Evolutionary conservation across 1,140 invertebrate genomes (phyloP), one percentile per base, ranked within the genome.

Genomic region (Coelopa frigida): DNA sequence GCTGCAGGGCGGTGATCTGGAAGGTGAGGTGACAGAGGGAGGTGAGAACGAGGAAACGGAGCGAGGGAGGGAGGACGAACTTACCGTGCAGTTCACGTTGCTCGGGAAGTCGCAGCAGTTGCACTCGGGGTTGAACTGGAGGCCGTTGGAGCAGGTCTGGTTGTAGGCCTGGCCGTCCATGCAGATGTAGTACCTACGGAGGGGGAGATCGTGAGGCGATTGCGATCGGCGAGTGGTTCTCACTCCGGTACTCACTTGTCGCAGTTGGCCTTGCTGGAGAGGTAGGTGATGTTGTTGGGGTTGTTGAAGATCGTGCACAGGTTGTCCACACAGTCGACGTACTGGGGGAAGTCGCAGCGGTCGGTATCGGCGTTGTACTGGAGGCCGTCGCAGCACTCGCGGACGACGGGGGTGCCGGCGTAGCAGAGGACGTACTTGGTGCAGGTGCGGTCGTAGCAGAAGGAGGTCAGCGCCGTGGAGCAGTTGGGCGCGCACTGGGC

Each of bases 371-470:
- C 27, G 40, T 66, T 66, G 39, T 62, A 66, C 14, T 66, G 62
- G 5, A 66, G 47, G 4, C 59, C 59, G 51, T 55, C 51, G 41
- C 38, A 27, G 39, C 62, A 66, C 33, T 54, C 29, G 0, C 52
- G 56, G 11, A 66, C 2, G 3, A 66, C 56, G 0, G 62, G 50
- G 1, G 39, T 41, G 1, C 55, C 53, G 7, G 35, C 45, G 41
- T 46, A 66, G 49, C 62, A 66, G 14, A 66, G 44, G 3, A 66
- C 58, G 39, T 61, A 66, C 42, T 65, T 66, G 38, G 51, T 61
- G 24, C 62, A 66, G 32, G 62, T 66, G 43, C 62, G 59, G 41
- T 59, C 55, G 11, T 66, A 66, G 20, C 49, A 36, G 42, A 62
- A 62, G 5, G 59, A 56, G 6, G 43, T 49, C 11, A 66, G 27